phyloP scores from a whole-genome alignment of 2,113 vertebrate genomes.

The Gobio gobio region DNA sequence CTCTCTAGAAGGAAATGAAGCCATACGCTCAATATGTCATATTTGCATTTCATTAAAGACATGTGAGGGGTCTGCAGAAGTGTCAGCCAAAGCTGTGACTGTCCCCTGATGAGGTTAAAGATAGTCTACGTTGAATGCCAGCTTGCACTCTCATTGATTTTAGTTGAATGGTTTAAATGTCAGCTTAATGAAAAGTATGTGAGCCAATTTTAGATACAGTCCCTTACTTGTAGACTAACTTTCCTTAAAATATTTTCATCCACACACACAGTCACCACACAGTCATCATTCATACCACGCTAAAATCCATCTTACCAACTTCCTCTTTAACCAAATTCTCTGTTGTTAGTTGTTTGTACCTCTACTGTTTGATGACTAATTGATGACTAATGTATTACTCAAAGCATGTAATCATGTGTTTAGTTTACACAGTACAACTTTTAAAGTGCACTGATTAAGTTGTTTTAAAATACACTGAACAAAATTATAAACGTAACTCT shows the following conservation, averaged over 20 bases:
- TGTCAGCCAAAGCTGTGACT: neutral
- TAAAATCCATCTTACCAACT: neutral
- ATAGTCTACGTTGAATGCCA: neutral
- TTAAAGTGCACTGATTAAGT: neutral
- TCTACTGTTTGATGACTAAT: neutral
- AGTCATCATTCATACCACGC: neutral
- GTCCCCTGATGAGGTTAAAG: neutral
- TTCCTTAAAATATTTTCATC: neutral
- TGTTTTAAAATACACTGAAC: neutral
- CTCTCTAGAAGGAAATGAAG: neutral
- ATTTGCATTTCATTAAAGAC: slow-evolving; percentile 10
- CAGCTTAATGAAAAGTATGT: neutral
- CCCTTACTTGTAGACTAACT: neutral
- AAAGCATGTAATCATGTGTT: neutral
- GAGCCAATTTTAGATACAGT: neutral
- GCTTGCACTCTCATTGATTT: neutral
- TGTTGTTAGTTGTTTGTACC: neutral
- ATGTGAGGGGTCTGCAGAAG: neutral
- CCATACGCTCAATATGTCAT: slow-evolving; percentile 9
- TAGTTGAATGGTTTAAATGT: neutral
- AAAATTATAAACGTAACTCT: too few relatives aligned
- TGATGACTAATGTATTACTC: neutral
- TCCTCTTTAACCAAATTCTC: neutral
- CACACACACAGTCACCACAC: neutral
- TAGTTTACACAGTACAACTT: neutral